A percentile compares a stretch with the other conserved stretches of the same genome.
Conservation (phyloP, 1,140 invertebrate species). For the Lamellibrachia luymesi region DNA sequence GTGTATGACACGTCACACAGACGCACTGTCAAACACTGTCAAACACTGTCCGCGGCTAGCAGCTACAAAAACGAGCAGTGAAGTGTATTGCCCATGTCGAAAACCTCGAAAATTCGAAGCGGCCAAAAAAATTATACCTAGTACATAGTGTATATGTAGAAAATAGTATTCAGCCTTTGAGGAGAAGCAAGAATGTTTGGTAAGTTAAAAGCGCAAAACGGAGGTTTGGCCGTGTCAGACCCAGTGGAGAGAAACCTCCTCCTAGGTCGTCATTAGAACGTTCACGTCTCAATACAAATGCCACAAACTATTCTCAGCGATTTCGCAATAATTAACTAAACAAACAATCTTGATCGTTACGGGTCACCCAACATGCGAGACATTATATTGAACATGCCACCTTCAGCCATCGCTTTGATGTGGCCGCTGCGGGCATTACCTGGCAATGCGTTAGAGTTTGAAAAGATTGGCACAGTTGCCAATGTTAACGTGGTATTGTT, state of each 20-base stretch:
- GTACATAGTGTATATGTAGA: background rate
- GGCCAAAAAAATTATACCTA: background rate
- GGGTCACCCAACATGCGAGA: background rate
- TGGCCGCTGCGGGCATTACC: background rate
- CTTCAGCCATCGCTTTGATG: background rate
- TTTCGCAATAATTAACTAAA: background rate
- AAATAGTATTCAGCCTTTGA: background rate
- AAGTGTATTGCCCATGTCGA: background rate
- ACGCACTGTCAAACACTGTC: background rate
- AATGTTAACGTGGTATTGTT: background rate
- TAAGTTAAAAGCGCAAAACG: background rate
- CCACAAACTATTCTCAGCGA: background rate
- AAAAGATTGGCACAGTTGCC: background rate
- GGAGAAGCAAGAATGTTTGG: background rate
- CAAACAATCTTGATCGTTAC: background rate
- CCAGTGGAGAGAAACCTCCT: background rate
- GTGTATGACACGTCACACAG: background rate
- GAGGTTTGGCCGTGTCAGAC: background rate
- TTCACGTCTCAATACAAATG: background rate
- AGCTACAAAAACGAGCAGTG: background rate
- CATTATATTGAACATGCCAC: background rate
- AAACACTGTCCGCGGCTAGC: background rate
- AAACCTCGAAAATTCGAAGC: background rate
- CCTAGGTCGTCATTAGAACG: background rate
- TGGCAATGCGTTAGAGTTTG: background rate